Evolutionary conservation across 2,797 vertebrate species (phyloP).

Genomic region (Oreochromis grahami): DNA sequence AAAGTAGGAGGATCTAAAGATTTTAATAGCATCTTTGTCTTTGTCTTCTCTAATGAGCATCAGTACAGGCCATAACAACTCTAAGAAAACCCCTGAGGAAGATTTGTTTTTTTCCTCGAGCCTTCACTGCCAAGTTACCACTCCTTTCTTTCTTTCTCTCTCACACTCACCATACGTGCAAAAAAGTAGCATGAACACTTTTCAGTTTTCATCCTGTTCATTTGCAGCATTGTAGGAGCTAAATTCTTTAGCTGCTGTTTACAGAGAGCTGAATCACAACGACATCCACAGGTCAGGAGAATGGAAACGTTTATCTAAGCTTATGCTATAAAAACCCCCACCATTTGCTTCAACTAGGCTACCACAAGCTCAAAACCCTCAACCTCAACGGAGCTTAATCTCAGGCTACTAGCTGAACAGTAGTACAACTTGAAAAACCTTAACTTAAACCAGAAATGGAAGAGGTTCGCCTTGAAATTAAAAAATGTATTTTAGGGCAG

Average conservation of each 20-base stretch:
- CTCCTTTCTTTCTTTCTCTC: neutral
- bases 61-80: neutral
- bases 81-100: neutral
- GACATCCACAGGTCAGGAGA: neutral
- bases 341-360: neutral
- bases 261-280: neutral
- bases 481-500: neutral
- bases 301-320: neutral
- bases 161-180: neutral
- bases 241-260: neutral
- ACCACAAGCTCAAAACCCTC: neutral
- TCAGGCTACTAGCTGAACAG: neutral
- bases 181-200: neutral
- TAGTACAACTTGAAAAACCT: neutral
- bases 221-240: neutral
- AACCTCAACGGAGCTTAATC: neutral
- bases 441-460: neutral
- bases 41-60: neutral
- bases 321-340: neutral
- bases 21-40: neutral
- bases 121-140: neutral
- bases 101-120: neutral
- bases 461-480: neutral
- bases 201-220: neutral
- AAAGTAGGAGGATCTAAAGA: neutral